These are phyloP conservation scores for Drosophila affinis DNA, from an alignment of 2,888 invertebrate genomes.

Conservation along the genomic window DNA sequence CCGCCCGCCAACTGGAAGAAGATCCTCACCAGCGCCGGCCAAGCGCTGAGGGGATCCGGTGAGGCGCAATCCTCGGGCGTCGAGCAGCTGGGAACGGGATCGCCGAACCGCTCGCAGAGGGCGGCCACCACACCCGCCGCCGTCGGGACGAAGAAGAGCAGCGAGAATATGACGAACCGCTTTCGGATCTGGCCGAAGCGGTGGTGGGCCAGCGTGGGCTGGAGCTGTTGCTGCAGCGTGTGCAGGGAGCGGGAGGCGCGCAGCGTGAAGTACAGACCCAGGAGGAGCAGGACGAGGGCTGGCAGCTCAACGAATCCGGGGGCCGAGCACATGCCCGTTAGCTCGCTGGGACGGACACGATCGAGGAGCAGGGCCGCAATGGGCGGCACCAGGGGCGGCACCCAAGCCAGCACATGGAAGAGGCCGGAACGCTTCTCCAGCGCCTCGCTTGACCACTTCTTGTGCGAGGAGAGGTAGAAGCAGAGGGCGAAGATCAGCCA, in stretches of 20 bases:
- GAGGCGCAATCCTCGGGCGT: constrained; percentile 80
- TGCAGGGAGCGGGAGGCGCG: constrained; percentile 82
- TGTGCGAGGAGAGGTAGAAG: constrained; percentile 95
- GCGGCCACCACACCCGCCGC: constrained; percentile 77
- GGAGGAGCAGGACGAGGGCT: constrained; percentile 75
- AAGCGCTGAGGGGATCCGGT: constrained; percentile 70
- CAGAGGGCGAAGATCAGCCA: constrained; percentile 94
- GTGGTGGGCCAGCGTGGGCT: constrained; percentile 80
- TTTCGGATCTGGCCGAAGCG: constrained; percentile 83
- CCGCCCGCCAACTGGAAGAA: constrained; percentile 82
- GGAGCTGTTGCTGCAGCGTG: constrained; percentile 80
- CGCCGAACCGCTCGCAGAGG: constrained; percentile 80
- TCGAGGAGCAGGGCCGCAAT: constrained; percentile 92
- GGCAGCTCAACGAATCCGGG: constrained; percentile 83
- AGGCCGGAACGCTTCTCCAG: constrained; percentile 93
- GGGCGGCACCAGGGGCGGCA: constrained; percentile 92
- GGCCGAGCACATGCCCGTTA: constrained; percentile 92
- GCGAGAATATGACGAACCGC: constrained; percentile 82
- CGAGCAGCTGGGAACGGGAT: constrained; percentile 77
- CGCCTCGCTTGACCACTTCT: constrained; percentile 97
- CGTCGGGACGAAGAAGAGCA: constrained; percentile 82
- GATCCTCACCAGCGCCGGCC: constrained; percentile 78
- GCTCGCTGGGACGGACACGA: constrained; percentile 90
- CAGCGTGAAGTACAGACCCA: constrained; percentile 82
- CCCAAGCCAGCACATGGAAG: constrained; percentile 94